These are phyloP conservation scores for Carassius carassius DNA, from an alignment of 2,113 vertebrate genomes.

Conservation along the genomic window DNA sequence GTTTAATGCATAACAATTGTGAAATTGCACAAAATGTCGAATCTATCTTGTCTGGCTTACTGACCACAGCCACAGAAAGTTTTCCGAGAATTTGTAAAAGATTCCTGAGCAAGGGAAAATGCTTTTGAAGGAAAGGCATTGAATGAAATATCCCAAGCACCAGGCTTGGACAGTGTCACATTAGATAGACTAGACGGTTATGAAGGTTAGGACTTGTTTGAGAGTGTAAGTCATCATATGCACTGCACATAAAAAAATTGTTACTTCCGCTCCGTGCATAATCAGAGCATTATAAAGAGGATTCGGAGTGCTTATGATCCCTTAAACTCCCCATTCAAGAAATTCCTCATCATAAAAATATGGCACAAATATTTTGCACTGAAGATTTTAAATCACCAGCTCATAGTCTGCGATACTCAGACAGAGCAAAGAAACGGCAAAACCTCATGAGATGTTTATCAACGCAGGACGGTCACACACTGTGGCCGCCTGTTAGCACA, in stretches of 20 bases:
- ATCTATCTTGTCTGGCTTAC: slow-evolving; percentile 40
- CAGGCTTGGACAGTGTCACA: slow-evolving; percentile 37
- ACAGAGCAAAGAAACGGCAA: slow-evolving; percentile 57
- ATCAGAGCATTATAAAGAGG: neutral
- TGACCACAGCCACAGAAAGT: slow-evolving; percentile 36
- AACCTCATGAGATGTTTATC: slow-evolving; percentile 87
- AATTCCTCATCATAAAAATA: slow-evolving; percentile 48
- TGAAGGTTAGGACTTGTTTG: slow-evolving; percentile 48
- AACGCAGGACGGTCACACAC: slow-evolving; percentile 20
- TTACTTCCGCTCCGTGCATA: neutral
- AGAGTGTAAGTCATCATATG: slow-evolving; percentile 37
- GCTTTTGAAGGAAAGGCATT: neutral
- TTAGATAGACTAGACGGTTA: slow-evolving; percentile 37
- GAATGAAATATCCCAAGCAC: neutral
- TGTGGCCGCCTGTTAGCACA: slow-evolving; percentile 41
- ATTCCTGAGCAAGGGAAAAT: neutral
- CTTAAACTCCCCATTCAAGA: slow-evolving; percentile 32
- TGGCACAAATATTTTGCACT: slow-evolving; percentile 60
- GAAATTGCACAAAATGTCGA: slow-evolving; percentile 59
- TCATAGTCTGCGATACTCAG: slow-evolving; percentile 39
- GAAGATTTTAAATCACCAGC: slow-evolving; percentile 51
- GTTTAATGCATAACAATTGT: slow-evolving; percentile 58
- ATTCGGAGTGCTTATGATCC: slow-evolving; percentile 40
- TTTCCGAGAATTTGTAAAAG: no score
- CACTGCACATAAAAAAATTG: neutral